Evolutionary conservation across 1,140 invertebrate species (phyloP), one percentile per base, ranked within the genome.

Genomic region (Listronotus oregonensis): DNA sequence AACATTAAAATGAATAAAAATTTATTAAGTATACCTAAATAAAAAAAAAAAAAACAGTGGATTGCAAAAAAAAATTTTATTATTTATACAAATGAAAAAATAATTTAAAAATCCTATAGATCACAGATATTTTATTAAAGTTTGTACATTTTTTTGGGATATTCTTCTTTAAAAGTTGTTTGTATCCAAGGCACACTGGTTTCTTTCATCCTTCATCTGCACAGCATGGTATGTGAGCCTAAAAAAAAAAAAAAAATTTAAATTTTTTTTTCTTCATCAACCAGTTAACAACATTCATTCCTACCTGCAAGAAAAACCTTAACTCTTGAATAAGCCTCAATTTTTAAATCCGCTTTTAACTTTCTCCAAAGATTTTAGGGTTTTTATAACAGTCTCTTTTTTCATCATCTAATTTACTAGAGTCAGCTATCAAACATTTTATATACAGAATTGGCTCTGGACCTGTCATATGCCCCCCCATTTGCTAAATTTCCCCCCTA

Each of bases 391-490:
- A 60, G 6, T 79, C 76, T 44, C 86, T 82, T 4, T 77, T 66
- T n/a, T 84, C 80, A 27, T 80, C 77, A 1, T 74, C 49, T 8
- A 65, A 58, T n/a, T 76, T 42, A 64, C 81, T 42, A 73, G 86
- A 72, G 79, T 82, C 84, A 9, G 87, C 87, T 12, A 90, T 84
- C 58, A 89, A 75, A 69, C 88, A 90, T 72, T 90, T 89, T 0
- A 86, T 85, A 64, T 88, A 86, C 5, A 88, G 71, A 50, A 88
- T 73, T 60, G 85, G 82, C 87, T 78, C 89, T 85, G 2, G 86
- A 91, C 66, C 88, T 85, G 75, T 95, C 92, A 70, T 87, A 92
- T n/a, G 85, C 80, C 12, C 88, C 89, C 0, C 92, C 92, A 71
- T 95, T 89, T 12, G 90, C 86, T 69, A 94, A 43, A 95, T 86